Base-by-base conservation (phyloP, 2,797 vertebrate species). In the Melanogrammus aeglefinus region DNA sequence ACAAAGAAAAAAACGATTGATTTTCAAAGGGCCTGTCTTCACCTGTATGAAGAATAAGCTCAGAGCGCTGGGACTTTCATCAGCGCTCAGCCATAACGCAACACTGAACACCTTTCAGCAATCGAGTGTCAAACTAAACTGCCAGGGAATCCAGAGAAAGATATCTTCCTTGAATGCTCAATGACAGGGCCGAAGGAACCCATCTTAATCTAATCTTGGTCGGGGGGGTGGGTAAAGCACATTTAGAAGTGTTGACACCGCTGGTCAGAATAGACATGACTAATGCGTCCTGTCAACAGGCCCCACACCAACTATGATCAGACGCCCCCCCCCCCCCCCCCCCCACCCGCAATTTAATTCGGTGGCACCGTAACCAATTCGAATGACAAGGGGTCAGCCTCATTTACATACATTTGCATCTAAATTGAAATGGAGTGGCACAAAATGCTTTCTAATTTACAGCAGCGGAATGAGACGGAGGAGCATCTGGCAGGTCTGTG, bases 351-450 rank as follows among this genome's bases (percentile, higher is more conserved):
- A n/a, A 63, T 63, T 9, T 21, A 21, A 51, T 63, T 63, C 57
- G 1, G 57, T 84, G 86, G 86, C 86, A 80, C 85, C 70, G 57
- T 82, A 81, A 79, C 73, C 6, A 14, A 82, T 83, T 81, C 79
- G 66, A 44, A n/a, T 44, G 69, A 80, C 72, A 63, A 63, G 35
- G 75, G 63, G 74, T 84, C 24, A 77, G 83, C 75, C 10, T 74
- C 10, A 91, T 91, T 89, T 86, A 85, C 88, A 91, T 86, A 84
- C 21, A 91, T 90, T 90, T 90, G 80, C 75, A 91, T 88, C 51
- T 84, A 88, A 87, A 91, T 86, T 84, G 79, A 86, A 88, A 81
- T 72, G 80, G 84, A 86, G 86, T 41, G 73, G 69, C 69, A 24
- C 14, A 81, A 63, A 88, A 81, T 7, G 9, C 70, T 85, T 84